Base-by-base conservation (phyloP, 1,140 invertebrate genomes). In the Littorina saxatilis region DNA sequence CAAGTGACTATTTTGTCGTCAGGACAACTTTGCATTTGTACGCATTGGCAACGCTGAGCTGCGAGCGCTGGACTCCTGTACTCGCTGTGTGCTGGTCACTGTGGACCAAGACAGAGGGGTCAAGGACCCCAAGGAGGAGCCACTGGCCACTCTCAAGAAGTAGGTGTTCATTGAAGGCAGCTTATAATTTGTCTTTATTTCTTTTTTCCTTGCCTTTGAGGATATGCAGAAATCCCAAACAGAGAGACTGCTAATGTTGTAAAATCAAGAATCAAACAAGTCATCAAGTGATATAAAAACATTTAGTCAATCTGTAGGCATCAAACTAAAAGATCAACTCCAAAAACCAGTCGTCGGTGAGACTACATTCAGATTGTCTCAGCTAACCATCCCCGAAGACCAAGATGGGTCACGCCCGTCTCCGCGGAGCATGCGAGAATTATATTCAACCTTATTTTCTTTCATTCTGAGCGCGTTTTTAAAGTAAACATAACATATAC, bases 31-130 rank as follows among this genome's bases (percentile, higher is more conserved):
- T 86, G 80, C 77, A 2, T 70, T 79, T n/a, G 61, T 89, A 23
- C 84, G 79, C 43, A 89, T 89, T 29, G 83, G 85, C 9, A 74
- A 87, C 0, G 80, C 81, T 5, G 55, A 58, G 43, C 80, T 89
- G 29, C 73, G 88, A 17, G 82, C 84, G n/a, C 80, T 89, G 52
- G 87, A 87, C 66, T 73, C 82, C 29, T 87, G 88, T 55, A 84
- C 88, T 7, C 83, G 87, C 78, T 93, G 91, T 85, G 84, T 90
- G 17, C 68, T 91, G 23, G 90, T 89, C 2, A 92, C 91, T 20
- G 88, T 92, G 5, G 88, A 92, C 76, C 90, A 88, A 15, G 87
- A 87, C 13, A 90, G 83, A 68, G 92, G 91, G 32, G 82, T 88
- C 20, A 87, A 88, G 66, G 85, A 88, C n/a, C 84, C 86, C 29